A percentile compares a stretch with the other conserved stretches of the same genome.
Conservation (phyloP, 2,888 invertebrate genomes). For the Aspidiotus rigidus region DNA sequence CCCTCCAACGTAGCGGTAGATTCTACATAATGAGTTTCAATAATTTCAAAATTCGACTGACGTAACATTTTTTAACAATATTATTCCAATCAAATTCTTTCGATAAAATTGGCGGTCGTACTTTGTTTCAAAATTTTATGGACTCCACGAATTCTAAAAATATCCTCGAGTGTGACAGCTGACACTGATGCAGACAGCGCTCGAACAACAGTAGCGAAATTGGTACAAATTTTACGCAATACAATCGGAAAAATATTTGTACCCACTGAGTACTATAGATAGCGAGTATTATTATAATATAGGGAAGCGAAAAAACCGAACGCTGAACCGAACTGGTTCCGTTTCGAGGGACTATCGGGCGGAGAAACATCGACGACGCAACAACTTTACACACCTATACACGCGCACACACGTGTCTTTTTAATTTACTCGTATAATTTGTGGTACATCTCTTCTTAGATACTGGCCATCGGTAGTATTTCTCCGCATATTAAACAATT, state of each 20-base stretch:
- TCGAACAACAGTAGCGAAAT: too few species aligned
- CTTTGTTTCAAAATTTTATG: too few species aligned
- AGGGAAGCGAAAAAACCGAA: neutral
- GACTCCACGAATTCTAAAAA: too few species aligned
- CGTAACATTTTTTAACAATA: too few species aligned
- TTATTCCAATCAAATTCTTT: too few species aligned
- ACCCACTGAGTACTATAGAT: neutral
- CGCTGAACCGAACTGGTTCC: conserved; percentile 4
- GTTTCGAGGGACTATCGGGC: conserved; percentile 4
- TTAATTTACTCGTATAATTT: neutral
- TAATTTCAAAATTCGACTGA: too few species aligned
- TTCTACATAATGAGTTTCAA: too few species aligned
- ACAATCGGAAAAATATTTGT: neutral
- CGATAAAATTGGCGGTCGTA: too few species aligned
- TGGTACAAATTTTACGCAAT: too few species aligned
- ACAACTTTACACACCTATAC: neutral
- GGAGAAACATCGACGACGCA: neutral
- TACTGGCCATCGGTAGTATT: conserved; percentile 3
- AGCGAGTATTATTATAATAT: neutral
- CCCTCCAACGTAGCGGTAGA: too few species aligned
- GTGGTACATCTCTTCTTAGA: neutral
- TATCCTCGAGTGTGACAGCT: too few species aligned
- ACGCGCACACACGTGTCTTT: conserved; percentile 1
- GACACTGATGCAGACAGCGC: too few species aligned
- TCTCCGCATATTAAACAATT: conserved; percentile 8